phyloP scores from a whole-genome alignment of 2,888 invertebrate species.

The Cerastis leucographa region DNA sequence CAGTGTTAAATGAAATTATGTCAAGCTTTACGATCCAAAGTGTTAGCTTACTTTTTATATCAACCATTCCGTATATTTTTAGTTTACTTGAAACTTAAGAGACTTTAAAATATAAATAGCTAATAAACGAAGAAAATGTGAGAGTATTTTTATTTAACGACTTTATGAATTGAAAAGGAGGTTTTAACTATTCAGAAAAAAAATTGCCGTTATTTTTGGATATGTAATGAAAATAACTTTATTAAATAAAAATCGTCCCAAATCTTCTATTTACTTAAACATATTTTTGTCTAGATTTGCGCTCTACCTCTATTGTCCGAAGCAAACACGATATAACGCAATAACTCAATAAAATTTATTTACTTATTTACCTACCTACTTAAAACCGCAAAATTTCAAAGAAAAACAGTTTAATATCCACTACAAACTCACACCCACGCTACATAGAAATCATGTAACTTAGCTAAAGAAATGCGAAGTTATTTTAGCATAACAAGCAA shows the following conservation, averaged over 20 bases:
- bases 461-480: slow-evolving; percentile 33
- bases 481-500: slow-evolving; percentile 59
- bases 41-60: slow-evolving; percentile 51
- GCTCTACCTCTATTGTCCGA: not conserved
- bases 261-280: not conserved
- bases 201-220: not conserved
- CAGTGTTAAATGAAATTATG: slow-evolving; percentile 56
- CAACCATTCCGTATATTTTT: slow-evolving; percentile 43
- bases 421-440: slow-evolving; percentile 12
- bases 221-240: not conserved
- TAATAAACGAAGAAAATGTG: slow-evolving; percentile 25
- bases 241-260: not conserved
- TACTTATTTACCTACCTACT: not conserved
- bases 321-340: not conserved
- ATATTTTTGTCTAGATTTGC: slow-evolving; percentile 4
- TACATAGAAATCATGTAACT: slow-evolving; percentile 31
- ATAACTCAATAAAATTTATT: not conserved
- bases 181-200: not conserved
- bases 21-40: slow-evolving; percentile 51
- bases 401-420: slow-evolving; percentile 6
- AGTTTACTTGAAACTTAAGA: slow-evolving; percentile 38
- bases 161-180: slow-evolving; percentile 10
- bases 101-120: slow-evolving; percentile 43
- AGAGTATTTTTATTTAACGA: slow-evolving; percentile 17
- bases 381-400: slow-evolving; percentile 4